Percentiles rank a stretch among this genome's conserved stretches.
Conservation (phyloP, 2,888 invertebrate genomes). For the Drosophila antonietae region DNA sequence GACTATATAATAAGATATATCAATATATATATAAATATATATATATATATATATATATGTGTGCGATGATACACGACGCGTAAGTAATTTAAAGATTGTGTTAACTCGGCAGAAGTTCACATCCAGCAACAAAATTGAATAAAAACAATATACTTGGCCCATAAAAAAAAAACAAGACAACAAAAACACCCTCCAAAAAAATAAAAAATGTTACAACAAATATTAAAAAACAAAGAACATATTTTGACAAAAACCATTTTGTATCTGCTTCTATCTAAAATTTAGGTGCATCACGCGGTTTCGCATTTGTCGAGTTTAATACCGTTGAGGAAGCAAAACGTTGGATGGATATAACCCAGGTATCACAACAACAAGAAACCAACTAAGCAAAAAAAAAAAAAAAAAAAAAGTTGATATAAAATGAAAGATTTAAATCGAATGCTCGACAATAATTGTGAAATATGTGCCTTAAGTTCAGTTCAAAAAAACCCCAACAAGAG, state of each 20-base stretch:
- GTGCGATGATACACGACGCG: constrained; percentile 25
- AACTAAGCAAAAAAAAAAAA: constrained; percentile 21
- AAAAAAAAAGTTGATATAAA: background rate
- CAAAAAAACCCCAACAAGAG: background rate
- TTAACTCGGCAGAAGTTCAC: constrained; percentile 55
- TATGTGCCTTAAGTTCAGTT: constrained; percentile 60
- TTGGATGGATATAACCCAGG: constrained; percentile 96
- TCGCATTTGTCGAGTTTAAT: constrained; percentile 97
- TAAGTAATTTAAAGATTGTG: constrained; percentile 49
- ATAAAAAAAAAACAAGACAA: constrained; percentile 30
- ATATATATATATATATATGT: constrained; percentile 24
- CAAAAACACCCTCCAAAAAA: constrained; percentile 23
- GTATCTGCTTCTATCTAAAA: constrained; percentile 88
- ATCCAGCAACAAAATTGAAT: constrained; percentile 54
- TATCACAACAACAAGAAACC: constrained; percentile 75
- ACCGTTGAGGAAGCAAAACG: constrained; percentile 93
- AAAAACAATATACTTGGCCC: constrained; percentile 40
- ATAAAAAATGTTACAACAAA: constrained; percentile 70
- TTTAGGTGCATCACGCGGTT: constrained; percentile 96
- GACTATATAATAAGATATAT: constrained; percentile 16
- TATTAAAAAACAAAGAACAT: constrained; percentile 73
- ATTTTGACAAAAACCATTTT: constrained; percentile 85
- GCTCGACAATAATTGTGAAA: constrained; percentile 37
- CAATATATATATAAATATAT: constrained; percentile 23
- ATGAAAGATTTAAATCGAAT: constrained; percentile 20